Conservation (phyloP, 2,797 vertebrate genomes). For the Harpagifer antarcticus region DNA sequence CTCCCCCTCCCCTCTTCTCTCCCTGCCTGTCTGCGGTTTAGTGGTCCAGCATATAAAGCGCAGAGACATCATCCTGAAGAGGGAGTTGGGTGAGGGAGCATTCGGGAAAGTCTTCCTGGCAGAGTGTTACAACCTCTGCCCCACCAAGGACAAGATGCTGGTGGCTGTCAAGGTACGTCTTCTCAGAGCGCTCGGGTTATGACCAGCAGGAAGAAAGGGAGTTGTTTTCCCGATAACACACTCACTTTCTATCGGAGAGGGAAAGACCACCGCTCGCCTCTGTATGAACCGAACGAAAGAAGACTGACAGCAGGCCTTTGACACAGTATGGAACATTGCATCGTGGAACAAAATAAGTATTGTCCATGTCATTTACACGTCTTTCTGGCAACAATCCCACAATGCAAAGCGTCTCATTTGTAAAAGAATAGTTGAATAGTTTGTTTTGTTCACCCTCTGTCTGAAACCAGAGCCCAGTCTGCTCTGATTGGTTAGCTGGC, state of each 20-base stretch:
- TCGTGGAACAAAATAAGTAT: too few relatives aligned
- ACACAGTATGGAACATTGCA: too few relatives aligned
- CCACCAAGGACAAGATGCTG: constrained; percentile 98
- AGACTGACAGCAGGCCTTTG: not conserved
- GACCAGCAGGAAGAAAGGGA: not conserved
- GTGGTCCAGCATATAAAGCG: constrained; percentile 98
- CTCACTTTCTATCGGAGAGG: not conserved
- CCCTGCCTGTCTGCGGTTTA: constrained; percentile 43
- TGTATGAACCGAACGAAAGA: not conserved
- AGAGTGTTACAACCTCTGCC: constrained; percentile 98
- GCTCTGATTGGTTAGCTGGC: too few relatives aligned
- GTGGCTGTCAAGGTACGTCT: constrained; percentile 95
- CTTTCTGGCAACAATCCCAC: too few relatives aligned
- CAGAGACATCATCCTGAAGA: constrained; percentile 96
- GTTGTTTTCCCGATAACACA: not conserved
- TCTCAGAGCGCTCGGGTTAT: not conserved
- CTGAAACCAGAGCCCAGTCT: too few relatives aligned
- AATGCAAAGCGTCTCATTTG: too few relatives aligned
- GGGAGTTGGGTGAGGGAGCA: constrained; percentile 96
- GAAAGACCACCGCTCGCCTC: not conserved
- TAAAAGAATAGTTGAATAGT: too few relatives aligned
- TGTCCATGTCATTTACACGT: too few relatives aligned
- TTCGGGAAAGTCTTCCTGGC: constrained; percentile 99
- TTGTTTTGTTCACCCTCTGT: too few relatives aligned
- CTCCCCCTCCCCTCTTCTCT: not conserved